Percentiles rank a stretch among this genome's conserved stretches.
Evolutionary conservation across 2,797 vertebrate species (phyloP).

Genomic region (Delichon dasypus): DNA sequence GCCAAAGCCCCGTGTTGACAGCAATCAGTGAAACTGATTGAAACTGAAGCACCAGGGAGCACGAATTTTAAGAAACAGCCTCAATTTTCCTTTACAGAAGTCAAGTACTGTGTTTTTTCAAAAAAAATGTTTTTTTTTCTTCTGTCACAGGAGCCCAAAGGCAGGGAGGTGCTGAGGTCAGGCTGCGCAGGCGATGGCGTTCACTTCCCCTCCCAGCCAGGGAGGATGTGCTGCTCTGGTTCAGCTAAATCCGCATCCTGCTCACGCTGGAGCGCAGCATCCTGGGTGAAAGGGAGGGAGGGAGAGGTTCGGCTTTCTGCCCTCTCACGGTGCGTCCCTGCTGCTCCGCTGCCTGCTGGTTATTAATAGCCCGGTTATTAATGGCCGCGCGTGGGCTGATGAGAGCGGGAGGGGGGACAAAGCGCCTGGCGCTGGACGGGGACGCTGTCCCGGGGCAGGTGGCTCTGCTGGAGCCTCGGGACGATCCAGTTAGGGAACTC

Average conservation of each 20-base stretch:
- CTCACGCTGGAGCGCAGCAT: not conserved
- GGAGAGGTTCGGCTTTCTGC: not conserved
- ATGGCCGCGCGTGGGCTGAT: not conserved
- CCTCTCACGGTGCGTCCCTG: not conserved
- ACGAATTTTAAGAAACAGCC: not conserved
- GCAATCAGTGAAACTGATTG: not conserved
- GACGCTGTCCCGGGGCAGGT: accelerated
- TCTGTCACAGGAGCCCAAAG: not conserved
- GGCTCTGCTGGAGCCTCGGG: not conserved
- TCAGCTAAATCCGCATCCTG: not conserved
- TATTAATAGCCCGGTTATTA: not conserved
- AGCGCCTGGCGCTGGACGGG: not conserved
- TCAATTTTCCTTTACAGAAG: not conserved
- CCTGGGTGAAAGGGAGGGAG: not conserved
- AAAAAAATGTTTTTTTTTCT: accelerated
- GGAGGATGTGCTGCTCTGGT: not conserved
- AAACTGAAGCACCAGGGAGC: not conserved
- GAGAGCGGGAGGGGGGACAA: not conserved
- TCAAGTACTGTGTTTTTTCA: not conserved
- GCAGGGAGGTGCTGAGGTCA: not conserved
- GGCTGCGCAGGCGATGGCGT: not conserved
- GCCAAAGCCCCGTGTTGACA: accelerated
- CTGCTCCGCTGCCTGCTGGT: not conserved
- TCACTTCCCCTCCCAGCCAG: not conserved
- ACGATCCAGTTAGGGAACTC: not conserved